Conservation (phyloP, 2,888 invertebrate species). For the Limenitis camilla region DNA sequence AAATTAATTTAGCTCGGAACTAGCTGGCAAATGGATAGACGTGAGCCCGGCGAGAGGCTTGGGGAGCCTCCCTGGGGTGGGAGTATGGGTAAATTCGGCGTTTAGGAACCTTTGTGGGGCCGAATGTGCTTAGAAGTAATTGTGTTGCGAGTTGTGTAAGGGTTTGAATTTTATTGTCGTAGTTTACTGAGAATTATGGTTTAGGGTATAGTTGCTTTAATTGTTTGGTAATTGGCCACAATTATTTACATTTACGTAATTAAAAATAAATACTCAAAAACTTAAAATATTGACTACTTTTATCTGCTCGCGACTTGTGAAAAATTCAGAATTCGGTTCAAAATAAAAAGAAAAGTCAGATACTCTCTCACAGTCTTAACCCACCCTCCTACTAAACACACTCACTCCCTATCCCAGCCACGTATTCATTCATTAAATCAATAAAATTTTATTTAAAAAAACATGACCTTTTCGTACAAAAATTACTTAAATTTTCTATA, state of each 20-base stretch:
- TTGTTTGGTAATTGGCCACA: constrained; percentile 1
- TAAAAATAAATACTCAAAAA: no score
- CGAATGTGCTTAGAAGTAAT: constrained; percentile 61
- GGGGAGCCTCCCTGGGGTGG: constrained; percentile 32
- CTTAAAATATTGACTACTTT: no score
- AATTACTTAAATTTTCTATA: no score
- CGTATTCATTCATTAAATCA: no score
- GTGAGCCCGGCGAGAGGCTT: constrained; percentile 58
- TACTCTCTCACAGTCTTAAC: no score
- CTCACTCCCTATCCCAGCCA: no score
- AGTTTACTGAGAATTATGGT: constrained; percentile 43
- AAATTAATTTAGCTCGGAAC: constrained; percentile 76
- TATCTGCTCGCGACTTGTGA: no score
- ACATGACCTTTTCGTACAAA: no score
- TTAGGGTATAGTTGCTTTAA: constrained; percentile 7
- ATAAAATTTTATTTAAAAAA: no score
- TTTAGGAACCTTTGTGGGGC: constrained; percentile 70
- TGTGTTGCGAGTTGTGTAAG: constrained; percentile 46
- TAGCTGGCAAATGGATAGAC: constrained; percentile 76
- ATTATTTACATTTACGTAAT: not conserved
- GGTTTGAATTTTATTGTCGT: constrained; percentile 35
- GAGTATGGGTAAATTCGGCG: constrained; percentile 64
- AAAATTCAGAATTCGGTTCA: no score
- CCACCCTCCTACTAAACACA: no score
- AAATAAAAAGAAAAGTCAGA: no score